Percentiles rank a stretch among this genome's conserved stretches.
Conservation (phyloP, 2,113 vertebrate species). For the Seriola dumerili region DNA sequence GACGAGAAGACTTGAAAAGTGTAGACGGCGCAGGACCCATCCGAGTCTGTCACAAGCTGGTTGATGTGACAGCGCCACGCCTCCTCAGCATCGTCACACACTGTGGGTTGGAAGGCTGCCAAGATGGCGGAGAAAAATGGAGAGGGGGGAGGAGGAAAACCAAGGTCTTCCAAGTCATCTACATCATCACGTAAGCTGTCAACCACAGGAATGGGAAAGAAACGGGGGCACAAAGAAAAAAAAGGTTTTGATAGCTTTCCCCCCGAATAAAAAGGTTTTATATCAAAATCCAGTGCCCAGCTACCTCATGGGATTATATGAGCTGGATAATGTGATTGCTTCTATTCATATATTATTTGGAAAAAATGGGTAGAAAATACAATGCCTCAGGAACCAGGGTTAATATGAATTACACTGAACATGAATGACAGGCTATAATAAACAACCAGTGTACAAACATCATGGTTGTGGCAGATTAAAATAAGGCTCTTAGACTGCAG, state of each 20-base stretch:
- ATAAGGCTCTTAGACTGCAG: neutral
- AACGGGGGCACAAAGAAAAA: constrained; percentile 21
- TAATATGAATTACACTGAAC: too few species aligned
- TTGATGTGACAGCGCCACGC: constrained; percentile 96
- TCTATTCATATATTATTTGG: neutral
- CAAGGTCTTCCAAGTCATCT: constrained; percentile 86
- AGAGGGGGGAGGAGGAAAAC: constrained; percentile 93
- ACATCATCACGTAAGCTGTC: constrained; percentile 91
- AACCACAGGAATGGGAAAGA: constrained; percentile 41
- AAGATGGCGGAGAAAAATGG: constrained; percentile 99
- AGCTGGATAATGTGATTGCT: neutral
- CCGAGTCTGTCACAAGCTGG: constrained; percentile 95
- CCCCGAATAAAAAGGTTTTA: neutral
- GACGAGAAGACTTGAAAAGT: constrained; percentile 99
- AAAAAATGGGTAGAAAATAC: neutral
- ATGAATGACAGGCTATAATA: too few species aligned
- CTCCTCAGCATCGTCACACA: constrained; percentile 91
- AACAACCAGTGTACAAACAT: neutral
- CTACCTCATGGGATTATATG: neutral
- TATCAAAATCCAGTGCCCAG: constrained; percentile 3
- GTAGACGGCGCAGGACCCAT: constrained; percentile 97
- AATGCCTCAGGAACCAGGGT: neutral
- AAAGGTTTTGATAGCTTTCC: constrained; percentile 27
- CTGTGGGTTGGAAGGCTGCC: constrained; percentile 94
- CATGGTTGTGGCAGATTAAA: neutral